Evolutionary conservation across 2,888 invertebrate species (phyloP), one percentile per base, ranked within the genome.

Genomic region (Escarpia spicata): DNA sequence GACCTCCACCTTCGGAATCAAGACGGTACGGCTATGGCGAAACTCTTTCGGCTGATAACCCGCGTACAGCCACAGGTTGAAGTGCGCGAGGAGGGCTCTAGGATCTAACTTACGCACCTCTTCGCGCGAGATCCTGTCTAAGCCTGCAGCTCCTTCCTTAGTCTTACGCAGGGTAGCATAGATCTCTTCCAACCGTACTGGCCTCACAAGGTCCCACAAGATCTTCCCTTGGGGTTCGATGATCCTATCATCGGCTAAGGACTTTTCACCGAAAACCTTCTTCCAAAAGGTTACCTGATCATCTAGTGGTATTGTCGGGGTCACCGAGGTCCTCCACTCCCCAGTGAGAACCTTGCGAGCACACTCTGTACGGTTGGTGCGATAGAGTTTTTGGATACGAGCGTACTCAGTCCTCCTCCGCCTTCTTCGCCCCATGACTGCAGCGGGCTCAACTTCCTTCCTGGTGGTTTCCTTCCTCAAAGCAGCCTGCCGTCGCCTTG

Each of bases 321-420:
- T 19, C 6, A 15, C 10, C 12, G 9, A 12, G 10, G 8, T 19
- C 37, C 3, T 3, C 52, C 52, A 52, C 52, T 52, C 52, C 9
- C 90, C 90, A 15, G 10, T 91, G 3, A n/a, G 19, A 15, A 91
- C n/a, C 19, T 91, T 91, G 31, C 19, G 91, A 0, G 91, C 12
- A n/a, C 31, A 91, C 15, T 91, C 37, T 12, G 2, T 19, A 19
- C 91, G 12, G 3, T n/a, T 91, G 4, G 91, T 19, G n/a, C 19
- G 19, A 4, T n/a, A 91, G 0, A n/a, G 4, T n/a, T 91, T 91
- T 6, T 91, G 91, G 15, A 91, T 26, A 1, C 91, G 10, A 1
- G 31, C 91, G 91, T 10, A 91, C 91, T 91, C n/a, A 1, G 91
- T n/a, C 31, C 91, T 91, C 31, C 91, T n/a, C 4, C 91, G 91